Evolutionary conservation across 2,888 invertebrate genomes (phyloP), one percentile per base, ranked within the genome.

Genomic region (Dasypogon diadema): DNA sequence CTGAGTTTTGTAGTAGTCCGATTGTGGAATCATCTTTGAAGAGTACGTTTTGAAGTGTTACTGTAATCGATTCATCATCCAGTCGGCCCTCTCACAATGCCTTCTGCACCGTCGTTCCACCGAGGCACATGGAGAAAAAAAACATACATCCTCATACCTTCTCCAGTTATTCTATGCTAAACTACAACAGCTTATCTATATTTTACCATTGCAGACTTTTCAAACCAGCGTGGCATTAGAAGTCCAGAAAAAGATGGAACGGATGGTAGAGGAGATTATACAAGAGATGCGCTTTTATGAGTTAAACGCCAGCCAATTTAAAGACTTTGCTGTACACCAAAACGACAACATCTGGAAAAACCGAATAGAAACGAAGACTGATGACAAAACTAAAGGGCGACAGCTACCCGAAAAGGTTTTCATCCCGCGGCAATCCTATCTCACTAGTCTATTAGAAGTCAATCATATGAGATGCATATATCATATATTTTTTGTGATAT

Each of bases 391-490:
- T 18, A 18, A n/a, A 2, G 14, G 42, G 68, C 82, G 80, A 72
- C 72, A 77, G 2, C 79, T 91, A 18, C 89, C 89, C 14, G 89
- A 89, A 60, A 93, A 92, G 82, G 87, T 89, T 76, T 96, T 95
- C 82, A 83, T 88, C n/a, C 83, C 88, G 5, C 88, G 96, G 78
- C 92, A 93, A 83, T 96, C 96, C 0, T 87, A 92, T n/a, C 87
- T 96, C 75, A 95, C 94, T 0, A 92, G 93, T 77, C 88, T 97
- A 21, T 89, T 94, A 80, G 90, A 92, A 82, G 90, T 92, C 65
- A 89, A 91, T 70, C 96, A 96, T 85, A 92, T 97, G 81, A 89
- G 90, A 81, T 92, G 95, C 2, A 91, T 97, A 79, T 94, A 95
- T 84, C 92, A 96, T 83, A 92, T 96, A 79, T 96, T 95, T 85